Evolutionary conservation across 2,888 invertebrate genomes (phyloP).

Genomic region (Drosophila diplacantha): DNA sequence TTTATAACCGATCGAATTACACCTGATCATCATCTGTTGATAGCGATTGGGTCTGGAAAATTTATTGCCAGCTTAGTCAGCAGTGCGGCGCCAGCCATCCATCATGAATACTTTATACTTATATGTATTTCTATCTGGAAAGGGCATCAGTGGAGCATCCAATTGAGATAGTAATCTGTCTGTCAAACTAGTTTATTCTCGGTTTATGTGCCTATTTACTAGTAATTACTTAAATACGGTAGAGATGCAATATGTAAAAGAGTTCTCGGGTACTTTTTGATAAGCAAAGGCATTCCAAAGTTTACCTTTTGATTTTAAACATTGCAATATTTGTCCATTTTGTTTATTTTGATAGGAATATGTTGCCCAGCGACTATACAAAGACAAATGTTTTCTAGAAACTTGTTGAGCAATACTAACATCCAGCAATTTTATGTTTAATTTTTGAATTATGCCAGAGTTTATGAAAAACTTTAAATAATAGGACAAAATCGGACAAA

Average conservation of each 20-base stretch:
- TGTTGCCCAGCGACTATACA: too few relatives aligned
- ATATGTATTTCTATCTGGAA: conserved; percentile 6
- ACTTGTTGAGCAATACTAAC: too few relatives aligned
- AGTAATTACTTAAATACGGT: background rate
- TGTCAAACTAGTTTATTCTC: conserved; percentile 21
- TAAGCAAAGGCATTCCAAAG: background rate
- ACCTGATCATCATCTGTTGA: conserved; percentile 23
- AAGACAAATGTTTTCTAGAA: too few relatives aligned
- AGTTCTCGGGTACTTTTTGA: background rate
- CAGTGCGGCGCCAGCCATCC: conserved; percentile 16
- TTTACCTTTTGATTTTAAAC: background rate
- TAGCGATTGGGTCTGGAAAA: conserved; percentile 24
- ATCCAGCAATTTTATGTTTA: too few relatives aligned
- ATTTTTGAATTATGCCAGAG: too few relatives aligned
- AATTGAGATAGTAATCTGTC: conserved; percentile 13
- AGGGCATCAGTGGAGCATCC: conserved; percentile 28
- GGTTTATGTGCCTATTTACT: conserved; percentile 3
- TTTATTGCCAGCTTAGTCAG: conserved; percentile 22
- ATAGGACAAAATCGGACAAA: too few relatives aligned
- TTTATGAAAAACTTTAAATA: too few relatives aligned
- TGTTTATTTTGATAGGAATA: too few relatives aligned
- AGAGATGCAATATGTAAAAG: background rate
- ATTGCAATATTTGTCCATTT: background rate
- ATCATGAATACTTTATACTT: background rate
- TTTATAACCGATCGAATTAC: conserved; percentile 35